Conservation (phyloP, 2,888 invertebrate genomes). For the Catocala nupta region DNA sequence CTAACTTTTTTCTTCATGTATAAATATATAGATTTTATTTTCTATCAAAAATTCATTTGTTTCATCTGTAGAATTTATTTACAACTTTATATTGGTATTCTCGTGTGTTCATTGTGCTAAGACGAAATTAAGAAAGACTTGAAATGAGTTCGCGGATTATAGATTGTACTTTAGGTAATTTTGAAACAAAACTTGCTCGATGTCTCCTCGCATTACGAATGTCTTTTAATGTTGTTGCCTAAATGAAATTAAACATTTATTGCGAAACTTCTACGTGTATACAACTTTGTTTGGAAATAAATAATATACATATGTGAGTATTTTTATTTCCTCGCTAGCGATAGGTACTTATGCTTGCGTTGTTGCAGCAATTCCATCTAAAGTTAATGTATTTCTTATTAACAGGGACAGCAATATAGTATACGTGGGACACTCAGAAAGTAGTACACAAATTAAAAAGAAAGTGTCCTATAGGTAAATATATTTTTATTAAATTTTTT, state of each 20-base stretch:
- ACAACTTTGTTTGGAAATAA: constrained; percentile 45
- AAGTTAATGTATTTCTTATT: too few species aligned
- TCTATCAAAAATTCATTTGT: too few species aligned
- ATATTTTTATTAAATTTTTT: too few species aligned
- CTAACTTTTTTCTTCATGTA: too few species aligned
- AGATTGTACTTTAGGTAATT: constrained; percentile 45
- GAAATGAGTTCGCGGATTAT: constrained; percentile 25
- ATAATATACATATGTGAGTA: constrained; percentile 45
- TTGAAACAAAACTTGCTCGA: constrained; percentile 55
- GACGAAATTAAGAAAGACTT: constrained; percentile 15
- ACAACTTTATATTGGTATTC: background rate
- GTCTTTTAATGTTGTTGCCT: constrained; percentile 58
- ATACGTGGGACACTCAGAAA: too few species aligned
- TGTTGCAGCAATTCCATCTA: too few species aligned
- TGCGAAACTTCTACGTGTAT: constrained; percentile 54
- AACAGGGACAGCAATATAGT: too few species aligned
- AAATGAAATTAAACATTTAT: constrained; percentile 68
- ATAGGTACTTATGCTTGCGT: background rate
- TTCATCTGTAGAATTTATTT: too few species aligned
- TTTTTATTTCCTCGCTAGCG: constrained; percentile 3
- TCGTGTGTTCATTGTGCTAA: constrained; percentile 4
- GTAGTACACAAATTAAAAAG: too few species aligned
- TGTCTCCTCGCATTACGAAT: constrained; percentile 53
- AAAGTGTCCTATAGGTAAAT: too few species aligned
- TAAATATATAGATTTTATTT: too few species aligned